Base-by-base conservation (phyloP, 2,797 vertebrate species). In the Notolabrus celidotus region DNA sequence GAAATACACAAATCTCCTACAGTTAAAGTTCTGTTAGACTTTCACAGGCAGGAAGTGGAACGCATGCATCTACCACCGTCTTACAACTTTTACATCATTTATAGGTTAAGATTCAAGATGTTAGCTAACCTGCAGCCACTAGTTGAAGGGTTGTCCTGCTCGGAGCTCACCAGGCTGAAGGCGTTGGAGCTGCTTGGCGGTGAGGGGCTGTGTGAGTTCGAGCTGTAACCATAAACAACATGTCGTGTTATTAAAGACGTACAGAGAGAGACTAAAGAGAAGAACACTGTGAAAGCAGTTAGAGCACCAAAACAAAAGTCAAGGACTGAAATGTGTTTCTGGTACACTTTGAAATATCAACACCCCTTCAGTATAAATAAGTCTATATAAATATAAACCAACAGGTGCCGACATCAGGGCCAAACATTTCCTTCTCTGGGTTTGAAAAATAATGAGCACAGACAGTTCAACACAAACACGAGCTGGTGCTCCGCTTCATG, bases 51-150 rank as follows among this genome's bases (percentile, higher is more conserved):
- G 31, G 10, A 25, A 19, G 10, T 50, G 2, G 34, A 15, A 47
- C n/a, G 11, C 11, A 2, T 22, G 10, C 10, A 10, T 15, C 8
- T 16, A 31, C 29, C 29, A 31, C 29, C 29, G 31, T 1, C 7
- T 31, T 1, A 1, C 29, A 31, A 31, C 29, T 31, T 31, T 6
- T 6, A 5, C 31, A 4, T 2, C 0, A 31, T 11, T 25, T 2
- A 25, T 7, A 31, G 29, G 31, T 1, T 2, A 3, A 38, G 14
- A 55, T 12, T 7, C 4, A 10, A 55, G 14, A 15, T 3, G 11
- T 8, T 7, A 0, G 74, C 93, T 88, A 71, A 97, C 96, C 96
- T 97, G 94, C 95, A 97, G 82, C 96, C 95, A 15, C 96, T 96
- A 67, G 94, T 94, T 10, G 96, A 97, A 0, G 95, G 96, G 87